A percentile compares a stretch with the other conserved stretches of the same genome.
phyloP scores from a whole-genome alignment of 2,797 vertebrate genomes.

The Acridotheres tristis region DNA sequence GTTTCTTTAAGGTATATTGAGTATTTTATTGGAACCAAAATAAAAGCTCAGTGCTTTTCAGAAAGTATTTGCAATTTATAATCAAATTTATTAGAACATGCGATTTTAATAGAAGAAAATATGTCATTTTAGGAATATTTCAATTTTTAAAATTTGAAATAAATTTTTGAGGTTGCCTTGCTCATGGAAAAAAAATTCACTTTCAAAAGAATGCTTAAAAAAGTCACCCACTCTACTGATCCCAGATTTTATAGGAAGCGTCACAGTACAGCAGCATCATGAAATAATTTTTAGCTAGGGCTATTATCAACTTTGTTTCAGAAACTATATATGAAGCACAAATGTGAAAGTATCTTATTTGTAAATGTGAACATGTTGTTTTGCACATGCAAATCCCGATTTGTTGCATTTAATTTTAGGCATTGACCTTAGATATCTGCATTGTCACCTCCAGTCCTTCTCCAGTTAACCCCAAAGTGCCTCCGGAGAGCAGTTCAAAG shows the following conservation, averaged over 20 bases:
- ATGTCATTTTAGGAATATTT: not conserved
- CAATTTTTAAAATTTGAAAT: not conserved
- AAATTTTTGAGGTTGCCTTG: not conserved
- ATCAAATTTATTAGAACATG: not conserved
- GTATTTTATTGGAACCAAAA: not conserved
- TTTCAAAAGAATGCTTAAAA: not conserved
- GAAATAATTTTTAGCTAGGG: not conserved
- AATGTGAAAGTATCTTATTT: not conserved
- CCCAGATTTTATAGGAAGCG: not conserved
- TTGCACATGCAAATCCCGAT: not conserved
- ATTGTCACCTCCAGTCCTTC: not conserved
- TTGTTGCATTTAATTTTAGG: slow-evolving; percentile 45
- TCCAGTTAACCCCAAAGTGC: not conserved
- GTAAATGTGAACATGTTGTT: not conserved
- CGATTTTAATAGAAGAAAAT: not conserved
- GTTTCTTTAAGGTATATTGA: not conserved
- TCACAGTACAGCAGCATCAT: not conserved
- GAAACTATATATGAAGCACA: not conserved
- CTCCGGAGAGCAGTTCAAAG: not conserved
- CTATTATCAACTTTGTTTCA: not conserved
- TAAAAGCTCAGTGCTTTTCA: not conserved
- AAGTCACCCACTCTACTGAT: not conserved
- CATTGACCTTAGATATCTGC: not conserved
- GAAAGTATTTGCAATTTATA: not conserved
- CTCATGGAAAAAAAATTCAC: not conserved